These are phyloP conservation scores for Sarcophaga caerulescens DNA, from an alignment of 2,888 invertebrate species.

Conservation along the genomic window DNA sequence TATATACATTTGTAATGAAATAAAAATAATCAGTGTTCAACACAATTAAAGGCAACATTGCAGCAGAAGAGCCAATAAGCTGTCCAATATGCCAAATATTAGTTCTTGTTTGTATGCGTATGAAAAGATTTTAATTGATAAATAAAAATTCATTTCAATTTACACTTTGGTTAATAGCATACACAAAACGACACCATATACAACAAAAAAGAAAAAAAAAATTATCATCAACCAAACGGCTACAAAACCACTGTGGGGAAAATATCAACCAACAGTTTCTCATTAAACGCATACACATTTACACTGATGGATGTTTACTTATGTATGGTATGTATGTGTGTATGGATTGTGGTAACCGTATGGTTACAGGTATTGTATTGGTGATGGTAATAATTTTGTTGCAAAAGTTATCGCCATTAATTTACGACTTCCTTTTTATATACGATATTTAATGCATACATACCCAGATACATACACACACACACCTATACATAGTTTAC, in stretches of 20 bases:
- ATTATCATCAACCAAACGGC: slow-evolving; percentile 1
- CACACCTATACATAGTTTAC: not conserved
- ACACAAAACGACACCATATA: slow-evolving; percentile 13
- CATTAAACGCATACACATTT: slow-evolving; percentile 8
- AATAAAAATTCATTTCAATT: slow-evolving; percentile 58
- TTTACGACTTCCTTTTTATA: slow-evolving; percentile 65
- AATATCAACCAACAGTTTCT: slow-evolving; percentile 31
- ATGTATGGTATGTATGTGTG: not conserved
- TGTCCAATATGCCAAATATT: no score
- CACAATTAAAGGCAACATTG: not conserved
- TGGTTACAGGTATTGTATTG: slow-evolving; percentile 42
- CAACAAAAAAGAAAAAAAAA: not conserved
- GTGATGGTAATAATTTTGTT: slow-evolving; percentile 47
- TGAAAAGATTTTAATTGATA: slow-evolving; percentile 49
- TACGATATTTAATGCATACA: not conserved
- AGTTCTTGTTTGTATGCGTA: not conserved
- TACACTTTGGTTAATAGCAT: slow-evolving; percentile 50
- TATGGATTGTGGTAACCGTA: slow-evolving; percentile 19
- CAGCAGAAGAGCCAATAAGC: not conserved
- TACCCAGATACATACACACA: not conserved
- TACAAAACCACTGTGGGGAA: slow-evolving; percentile 33
- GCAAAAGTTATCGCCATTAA: slow-evolving; percentile 64
- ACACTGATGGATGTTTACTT: not conserved
- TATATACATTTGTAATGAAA: not conserved
- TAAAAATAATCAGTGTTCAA: not conserved